These are phyloP conservation scores for Hippoglossus stenolepis DNA, from an alignment of 2,113 vertebrate genomes.

Conservation along the genomic window DNA sequence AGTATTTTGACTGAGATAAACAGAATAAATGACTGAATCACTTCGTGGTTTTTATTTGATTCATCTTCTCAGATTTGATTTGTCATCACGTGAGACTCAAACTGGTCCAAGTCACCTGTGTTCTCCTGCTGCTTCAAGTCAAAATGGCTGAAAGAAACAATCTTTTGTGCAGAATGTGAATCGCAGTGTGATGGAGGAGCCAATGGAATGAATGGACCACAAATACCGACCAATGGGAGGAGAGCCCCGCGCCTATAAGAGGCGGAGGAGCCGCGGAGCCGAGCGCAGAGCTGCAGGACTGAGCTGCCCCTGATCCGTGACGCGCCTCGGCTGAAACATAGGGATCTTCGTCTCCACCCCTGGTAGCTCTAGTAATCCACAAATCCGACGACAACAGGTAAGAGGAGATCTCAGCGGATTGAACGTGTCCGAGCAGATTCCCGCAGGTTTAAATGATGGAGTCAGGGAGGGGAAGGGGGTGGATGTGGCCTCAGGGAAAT, in stretches of 20 bases:
- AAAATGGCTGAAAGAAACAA: background rate
- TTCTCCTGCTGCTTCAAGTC: background rate
- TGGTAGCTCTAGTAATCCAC: slow-evolving; percentile 59
- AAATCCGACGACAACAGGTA: slow-evolving; percentile 75
- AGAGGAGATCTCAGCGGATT: background rate
- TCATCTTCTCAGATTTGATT: too few species aligned
- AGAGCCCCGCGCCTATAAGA: slow-evolving; percentile 82
- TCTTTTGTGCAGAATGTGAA: background rate
- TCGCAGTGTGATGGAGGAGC: background rate
- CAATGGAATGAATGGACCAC: slow-evolving; percentile 92
- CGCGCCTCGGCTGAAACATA: slow-evolving; percentile 63
- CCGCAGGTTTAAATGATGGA: background rate
- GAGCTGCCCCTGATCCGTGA: background rate
- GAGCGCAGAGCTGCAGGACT: slow-evolving; percentile 60
- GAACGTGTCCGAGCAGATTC: too few species aligned
- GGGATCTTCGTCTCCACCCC: slow-evolving; percentile 78
- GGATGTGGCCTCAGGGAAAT: background rate
- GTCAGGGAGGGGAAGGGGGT: background rate
- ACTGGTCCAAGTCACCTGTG: background rate
- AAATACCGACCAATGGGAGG: slow-evolving; percentile 88
- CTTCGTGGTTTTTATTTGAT: too few species aligned
- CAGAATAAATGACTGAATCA: too few species aligned
- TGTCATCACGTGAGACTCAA: too few species aligned
- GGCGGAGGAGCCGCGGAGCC: background rate
- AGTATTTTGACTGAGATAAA: too few species aligned